Percentiles rank a stretch among this genome's conserved stretches.
These are phyloP conservation scores for Leptinotarsa rubiginosa DNA, from an alignment of 2,888 invertebrate genomes.

Conservation along the genomic window DNA sequence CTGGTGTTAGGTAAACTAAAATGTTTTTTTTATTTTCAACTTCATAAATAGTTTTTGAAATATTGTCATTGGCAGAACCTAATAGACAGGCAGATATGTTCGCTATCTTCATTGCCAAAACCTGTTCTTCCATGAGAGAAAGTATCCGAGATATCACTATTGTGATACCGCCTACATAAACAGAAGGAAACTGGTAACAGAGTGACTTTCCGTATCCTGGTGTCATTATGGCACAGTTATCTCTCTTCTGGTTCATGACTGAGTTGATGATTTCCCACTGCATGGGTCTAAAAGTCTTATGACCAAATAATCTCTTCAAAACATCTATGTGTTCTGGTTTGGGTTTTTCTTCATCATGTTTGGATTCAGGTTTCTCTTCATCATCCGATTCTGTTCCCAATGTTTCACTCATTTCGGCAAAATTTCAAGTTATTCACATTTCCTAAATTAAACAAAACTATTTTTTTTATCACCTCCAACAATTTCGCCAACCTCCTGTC, in stretches of 20 bases:
- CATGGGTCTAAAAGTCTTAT: constrained; percentile 69
- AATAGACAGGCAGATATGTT: constrained; percentile 71
- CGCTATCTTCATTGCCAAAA: constrained; percentile 69
- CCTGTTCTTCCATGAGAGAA: constrained; percentile 80
- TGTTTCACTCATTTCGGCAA: no score
- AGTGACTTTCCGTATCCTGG: constrained; percentile 79
- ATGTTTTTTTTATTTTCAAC: constrained; percentile 66
- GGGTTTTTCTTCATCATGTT: constrained; percentile 16
- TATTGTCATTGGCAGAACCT: constrained; percentile 70
- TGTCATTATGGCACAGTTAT: constrained; percentile 77
- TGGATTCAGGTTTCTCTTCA: background rate
- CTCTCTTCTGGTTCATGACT: constrained; percentile 68
- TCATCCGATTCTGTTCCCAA: no score
- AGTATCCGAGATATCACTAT: constrained; percentile 78
- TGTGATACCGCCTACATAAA: constrained; percentile 68
- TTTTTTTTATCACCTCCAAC: no score
- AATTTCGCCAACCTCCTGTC: background rate
- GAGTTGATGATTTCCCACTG: constrained; percentile 73
- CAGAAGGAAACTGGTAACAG: constrained; percentile 77
- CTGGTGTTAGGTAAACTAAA: constrained; percentile 73
- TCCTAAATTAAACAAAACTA: no score
- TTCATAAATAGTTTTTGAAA: constrained; percentile 59
- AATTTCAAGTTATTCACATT: no score
- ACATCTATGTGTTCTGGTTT: constrained; percentile 61
- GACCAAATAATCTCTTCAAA: constrained; percentile 69